Evolutionary conservation across 2,888 invertebrate species (phyloP), one percentile per base, ranked within the genome.

Genomic region (Cryptus viduatorius): DNA sequence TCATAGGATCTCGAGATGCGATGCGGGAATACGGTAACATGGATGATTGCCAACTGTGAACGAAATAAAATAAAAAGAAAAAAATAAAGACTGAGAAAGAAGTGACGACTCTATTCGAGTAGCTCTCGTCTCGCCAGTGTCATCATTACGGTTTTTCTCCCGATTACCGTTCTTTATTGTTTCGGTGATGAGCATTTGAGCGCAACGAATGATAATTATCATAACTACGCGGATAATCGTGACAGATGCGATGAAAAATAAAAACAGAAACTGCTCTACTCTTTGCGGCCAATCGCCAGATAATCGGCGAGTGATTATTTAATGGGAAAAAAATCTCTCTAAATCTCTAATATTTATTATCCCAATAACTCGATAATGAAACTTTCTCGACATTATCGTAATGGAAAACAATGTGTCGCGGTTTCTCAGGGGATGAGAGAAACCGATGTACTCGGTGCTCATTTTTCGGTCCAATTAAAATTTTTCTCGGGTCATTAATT

Each of bases 111-210:
- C 42, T 56, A 53, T 73, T 59, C 44, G 48, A 61, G 37, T 44
- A 50, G 16, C 14, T 76, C 65, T 71, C 69, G 64, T 71, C 59
- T 79, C 10, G 48, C 48, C 44, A 53, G 72, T 86, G 71, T 89
- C 86, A 87, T 24, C 24, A 24, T 89, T 86, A 89, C 90, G 87
- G 88, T 87, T 90, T 86, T 88, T 85, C 85, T 82, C 80, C 71
- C 76, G 83, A 80, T 87, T 87, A 87, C 87, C 89, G 89, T 88
- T 90, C 87, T 89, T 90, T 90, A 87, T 89, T 89, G 87, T 89
- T 89, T 89, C 87, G 89, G 79, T 84, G 71, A 46, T 77, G 71
- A 56, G 71, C 83, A 83, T 78, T 87, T 83, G 83, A 87, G 82
- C 86, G 71, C 37, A 79, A 83, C 87, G 76, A 80, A 37, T 80